phyloP scores from a whole-genome alignment of 2,888 invertebrate genomes.

The Amblyjoppa proteus region DNA sequence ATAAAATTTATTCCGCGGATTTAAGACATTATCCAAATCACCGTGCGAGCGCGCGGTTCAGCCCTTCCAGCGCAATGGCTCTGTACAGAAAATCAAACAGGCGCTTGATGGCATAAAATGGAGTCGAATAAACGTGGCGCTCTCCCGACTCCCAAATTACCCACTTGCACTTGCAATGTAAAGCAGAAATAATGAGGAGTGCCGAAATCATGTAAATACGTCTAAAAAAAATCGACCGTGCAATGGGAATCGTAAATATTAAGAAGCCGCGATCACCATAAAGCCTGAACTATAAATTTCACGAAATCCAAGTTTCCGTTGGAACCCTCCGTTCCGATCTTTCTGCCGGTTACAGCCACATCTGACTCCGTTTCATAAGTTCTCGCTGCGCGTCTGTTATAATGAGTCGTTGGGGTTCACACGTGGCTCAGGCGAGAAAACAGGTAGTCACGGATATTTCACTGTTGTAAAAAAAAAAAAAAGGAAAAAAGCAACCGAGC shows the following conservation, averaged over 20 bases:
- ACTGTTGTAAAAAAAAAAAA: neutral
- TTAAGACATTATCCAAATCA: conserved; percentile 56
- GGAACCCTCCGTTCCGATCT: conserved; percentile 26
- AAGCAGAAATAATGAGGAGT: conserved; percentile 42
- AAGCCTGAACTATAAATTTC: conserved; percentile 49
- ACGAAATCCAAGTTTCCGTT: conserved; percentile 57
- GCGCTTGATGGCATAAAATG: conserved; percentile 23
- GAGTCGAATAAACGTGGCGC: conserved; percentile 23
- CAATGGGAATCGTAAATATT: conserved; percentile 27
- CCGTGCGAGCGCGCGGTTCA: conserved; percentile 28
- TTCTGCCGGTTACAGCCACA: conserved; percentile 5
- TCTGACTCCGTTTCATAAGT: conserved; percentile 4
- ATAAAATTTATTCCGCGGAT: conserved; percentile 50
- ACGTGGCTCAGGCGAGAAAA: conserved; percentile 60
- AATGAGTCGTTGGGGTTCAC: conserved; percentile 63
- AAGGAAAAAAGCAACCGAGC: conserved; percentile 25
- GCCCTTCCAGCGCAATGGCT: conserved; percentile 28
- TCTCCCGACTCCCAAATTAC: conserved; percentile 22
- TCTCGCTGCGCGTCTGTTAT: conserved; percentile 37
- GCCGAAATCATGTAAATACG: conserved; percentile 21
- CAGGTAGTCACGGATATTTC: conserved; percentile 48
- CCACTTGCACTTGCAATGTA: neutral
- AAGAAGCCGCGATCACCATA: neutral
- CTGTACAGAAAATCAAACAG: conserved; percentile 17
- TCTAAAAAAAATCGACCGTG: conserved; percentile 2